phyloP scores from a whole-genome alignment of 1,140 invertebrate species.

The Rhagoletis pomonella region DNA sequence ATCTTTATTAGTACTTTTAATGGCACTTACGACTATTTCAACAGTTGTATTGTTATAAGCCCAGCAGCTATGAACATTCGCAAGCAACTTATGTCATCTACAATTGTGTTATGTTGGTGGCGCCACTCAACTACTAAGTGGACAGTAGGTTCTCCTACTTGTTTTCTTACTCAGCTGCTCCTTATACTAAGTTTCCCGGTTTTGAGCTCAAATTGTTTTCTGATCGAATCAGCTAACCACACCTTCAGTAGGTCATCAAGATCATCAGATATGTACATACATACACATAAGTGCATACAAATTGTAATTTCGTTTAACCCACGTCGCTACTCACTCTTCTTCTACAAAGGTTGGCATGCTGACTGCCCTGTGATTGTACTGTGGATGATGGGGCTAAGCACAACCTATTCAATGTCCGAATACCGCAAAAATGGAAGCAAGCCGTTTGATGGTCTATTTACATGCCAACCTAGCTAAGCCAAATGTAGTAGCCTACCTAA shows the following conservation, averaged over 20 bases:
- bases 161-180: too few species aligned
- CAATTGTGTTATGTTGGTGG: too few species aligned
- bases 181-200: too few species aligned
- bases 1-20: too few species aligned
- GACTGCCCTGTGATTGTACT: neutral
- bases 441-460: slow-evolving; percentile 31
- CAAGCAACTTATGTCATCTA: too few species aligned
- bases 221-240: slow-evolving; percentile 4
- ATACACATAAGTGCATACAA: neutral
- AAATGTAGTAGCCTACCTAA: neutral
- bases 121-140: too few species aligned
- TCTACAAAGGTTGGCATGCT: neutral
- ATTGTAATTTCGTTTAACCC: neutral
- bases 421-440: neutral
- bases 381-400: neutral
- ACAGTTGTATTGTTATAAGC: too few species aligned
- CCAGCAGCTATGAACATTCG: too few species aligned
- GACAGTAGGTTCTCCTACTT: too few species aligned
- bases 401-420: neutral
- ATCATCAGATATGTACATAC: neutral
- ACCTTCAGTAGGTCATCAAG: neutral
- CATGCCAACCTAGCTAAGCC: slow-evolving; percentile 12
- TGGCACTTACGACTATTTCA: too few species aligned
- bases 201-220: neutral
- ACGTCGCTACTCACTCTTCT: neutral